Percentiles rank a stretch among this genome's conserved stretches.
Evolutionary conservation across 2,888 invertebrate species (phyloP).

Genomic region (Eupeodes latifasciatus): DNA sequence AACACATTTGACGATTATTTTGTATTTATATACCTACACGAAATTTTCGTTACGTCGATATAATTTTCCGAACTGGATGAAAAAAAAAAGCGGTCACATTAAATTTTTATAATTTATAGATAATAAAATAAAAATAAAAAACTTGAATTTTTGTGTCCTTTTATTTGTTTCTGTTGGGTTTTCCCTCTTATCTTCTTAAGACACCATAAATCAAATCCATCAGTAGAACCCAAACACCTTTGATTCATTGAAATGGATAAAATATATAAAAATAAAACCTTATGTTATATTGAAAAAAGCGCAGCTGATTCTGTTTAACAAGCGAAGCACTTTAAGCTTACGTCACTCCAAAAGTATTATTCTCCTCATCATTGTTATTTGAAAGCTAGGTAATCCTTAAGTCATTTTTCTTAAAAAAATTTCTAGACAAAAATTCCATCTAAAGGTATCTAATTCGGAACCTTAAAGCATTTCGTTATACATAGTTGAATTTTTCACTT

Average conservation of each 20-base stretch:
- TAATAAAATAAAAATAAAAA: too few species aligned
- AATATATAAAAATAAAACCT: neutral
- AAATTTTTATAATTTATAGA: too few species aligned
- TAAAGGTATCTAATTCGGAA: neutral
- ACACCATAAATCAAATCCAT: constrained; percentile 17
- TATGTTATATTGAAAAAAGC: neutral
- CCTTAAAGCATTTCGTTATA: neutral
- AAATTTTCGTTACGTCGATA: too few species aligned
- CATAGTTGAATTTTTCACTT: constrained; percentile 6
- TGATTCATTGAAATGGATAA: constrained; percentile 26
- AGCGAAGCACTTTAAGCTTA: neutral
- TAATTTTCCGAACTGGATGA: too few species aligned
- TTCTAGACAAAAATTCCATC: neutral
- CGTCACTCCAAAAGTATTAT: neutral
- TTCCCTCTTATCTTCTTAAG: neutral
- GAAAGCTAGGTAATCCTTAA: neutral
- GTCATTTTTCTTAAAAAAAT: neutral
- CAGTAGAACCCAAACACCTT: neutral
- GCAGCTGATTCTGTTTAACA: constrained; percentile 11
- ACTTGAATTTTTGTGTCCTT: neutral
- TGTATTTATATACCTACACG: too few species aligned
- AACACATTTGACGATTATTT: too few species aligned
- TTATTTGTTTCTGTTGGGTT: neutral
- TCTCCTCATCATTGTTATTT: neutral
- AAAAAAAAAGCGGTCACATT: too few species aligned